These are phyloP conservation scores for Poecilia velifera DNA, from an alignment of 2,797 vertebrate genomes.

Conservation along the genomic window DNA sequence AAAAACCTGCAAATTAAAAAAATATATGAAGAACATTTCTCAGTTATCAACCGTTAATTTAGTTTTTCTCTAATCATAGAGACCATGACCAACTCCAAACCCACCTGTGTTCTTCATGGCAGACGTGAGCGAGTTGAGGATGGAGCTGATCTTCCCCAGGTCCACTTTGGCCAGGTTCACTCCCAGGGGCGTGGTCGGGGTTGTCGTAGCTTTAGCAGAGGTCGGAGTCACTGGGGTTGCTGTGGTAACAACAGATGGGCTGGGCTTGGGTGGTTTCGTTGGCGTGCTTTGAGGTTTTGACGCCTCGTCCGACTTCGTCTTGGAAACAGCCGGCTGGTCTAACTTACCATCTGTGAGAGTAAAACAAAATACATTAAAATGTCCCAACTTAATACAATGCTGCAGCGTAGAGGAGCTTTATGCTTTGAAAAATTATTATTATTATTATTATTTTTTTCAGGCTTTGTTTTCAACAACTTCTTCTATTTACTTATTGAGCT, in stretches of 20 bases:
- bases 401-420: background rate
- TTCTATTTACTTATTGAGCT: background rate
- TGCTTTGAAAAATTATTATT: background rate
- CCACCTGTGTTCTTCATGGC: constrained; percentile 97
- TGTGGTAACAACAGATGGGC: constrained; percentile 39
- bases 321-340: constrained; percentile 76
- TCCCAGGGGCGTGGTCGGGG: constrained; percentile 64
- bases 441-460: background rate
- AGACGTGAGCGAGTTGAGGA: constrained; percentile 93
- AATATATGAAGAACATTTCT: background rate
- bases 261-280: constrained; percentile 57
- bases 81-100: constrained; percentile 38
- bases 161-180: constrained; percentile 97
- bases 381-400: background rate
- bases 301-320: constrained; percentile 54
- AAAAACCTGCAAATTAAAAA: background rate
- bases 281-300: constrained; percentile 63
- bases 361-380: constrained; percentile 2
- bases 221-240: constrained; percentile 57
- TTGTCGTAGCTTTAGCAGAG: constrained; percentile 30
- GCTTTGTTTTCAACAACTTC: background rate
- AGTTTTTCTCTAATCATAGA: background rate
- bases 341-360: constrained; percentile 85
- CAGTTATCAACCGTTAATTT: background rate
- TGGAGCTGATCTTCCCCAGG: constrained; percentile 98